phyloP scores from a whole-genome alignment of 2,113 vertebrate species.

The Craseonycteris thonglongyai region DNA sequence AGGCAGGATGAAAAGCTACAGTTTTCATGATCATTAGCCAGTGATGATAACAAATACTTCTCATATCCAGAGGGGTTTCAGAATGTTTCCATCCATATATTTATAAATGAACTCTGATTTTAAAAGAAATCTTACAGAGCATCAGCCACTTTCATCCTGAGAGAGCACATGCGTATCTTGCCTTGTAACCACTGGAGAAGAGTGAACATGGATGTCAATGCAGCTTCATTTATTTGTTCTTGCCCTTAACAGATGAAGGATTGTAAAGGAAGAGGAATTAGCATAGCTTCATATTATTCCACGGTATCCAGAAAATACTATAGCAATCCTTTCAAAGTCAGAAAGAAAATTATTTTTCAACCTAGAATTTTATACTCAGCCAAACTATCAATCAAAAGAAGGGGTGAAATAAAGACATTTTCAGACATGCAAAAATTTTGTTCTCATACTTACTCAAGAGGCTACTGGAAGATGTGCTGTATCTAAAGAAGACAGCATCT shows the following conservation, averaged over 20 bases:
- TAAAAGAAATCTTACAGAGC: neutral
- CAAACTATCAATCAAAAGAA: neutral
- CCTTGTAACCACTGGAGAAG: neutral
- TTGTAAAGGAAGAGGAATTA: neutral
- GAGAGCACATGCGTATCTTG: neutral
- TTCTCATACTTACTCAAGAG: neutral
- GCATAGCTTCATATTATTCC: neutral
- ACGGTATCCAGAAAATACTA: neutral
- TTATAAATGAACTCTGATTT: neutral
- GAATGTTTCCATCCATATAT: neutral
- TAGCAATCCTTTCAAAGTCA: neutral
- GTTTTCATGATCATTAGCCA: slow-evolving; percentile 6
- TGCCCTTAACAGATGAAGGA: neutral
- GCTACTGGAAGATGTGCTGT: neutral
- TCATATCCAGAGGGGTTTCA: neutral
- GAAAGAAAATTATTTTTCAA: slow-evolving; percentile 3
- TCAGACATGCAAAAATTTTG: neutral
- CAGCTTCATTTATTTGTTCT: neutral
- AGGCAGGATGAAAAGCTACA: neutral
- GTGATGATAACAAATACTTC: neutral
- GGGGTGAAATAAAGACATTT: neutral
- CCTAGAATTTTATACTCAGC: slow-evolving; percentile 16
- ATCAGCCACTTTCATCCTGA: neutral
- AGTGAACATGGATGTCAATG: neutral
- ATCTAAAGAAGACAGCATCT: neutral